Percentiles rank a stretch among this genome's conserved stretches.
Evolutionary conservation across 2,113 vertebrate species (phyloP).

Genomic region (Pardalotus punctatus): DNA sequence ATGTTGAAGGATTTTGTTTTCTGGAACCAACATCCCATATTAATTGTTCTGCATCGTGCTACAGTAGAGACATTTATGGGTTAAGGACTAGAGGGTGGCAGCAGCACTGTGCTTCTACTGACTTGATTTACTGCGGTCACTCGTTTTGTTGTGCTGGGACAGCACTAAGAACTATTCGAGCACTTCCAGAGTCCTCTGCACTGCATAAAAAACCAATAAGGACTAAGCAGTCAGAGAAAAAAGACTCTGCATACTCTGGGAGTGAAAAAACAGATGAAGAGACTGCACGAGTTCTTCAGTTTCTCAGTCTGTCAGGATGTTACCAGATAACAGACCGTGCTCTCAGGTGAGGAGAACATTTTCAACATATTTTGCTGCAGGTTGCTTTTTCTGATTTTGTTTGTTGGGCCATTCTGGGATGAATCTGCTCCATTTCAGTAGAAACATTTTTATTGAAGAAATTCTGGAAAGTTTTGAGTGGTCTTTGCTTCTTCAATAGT

Average conservation of each 20-base stretch:
- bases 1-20: slow-evolving; percentile 71
- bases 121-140: slow-evolving; percentile 85
- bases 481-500: neutral
- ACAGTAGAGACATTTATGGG: slow-evolving; percentile 79
- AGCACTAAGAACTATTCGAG: slow-evolving; percentile 84
- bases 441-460: neutral
- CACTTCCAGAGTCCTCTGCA: slow-evolving; percentile 73
- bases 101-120: slow-evolving; percentile 77
- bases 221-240: slow-evolving; percentile 82
- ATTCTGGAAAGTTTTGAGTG: neutral
- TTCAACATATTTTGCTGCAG: neutral
- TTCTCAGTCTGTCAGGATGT: slow-evolving; percentile 97
- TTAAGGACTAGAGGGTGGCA: slow-evolving; percentile 88
- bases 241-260: slow-evolving; percentile 71
- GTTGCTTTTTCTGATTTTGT: neutral
- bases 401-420: neutral
- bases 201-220: slow-evolving; percentile 73
- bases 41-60: slow-evolving; percentile 75
- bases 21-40: slow-evolving; percentile 73
- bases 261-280: slow-evolving; percentile 77
- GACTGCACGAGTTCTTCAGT: slow-evolving; percentile 82
- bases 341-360: slow-evolving; percentile 81
- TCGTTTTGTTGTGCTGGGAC: slow-evolving; percentile 85
- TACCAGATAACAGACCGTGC: slow-evolving; percentile 94
- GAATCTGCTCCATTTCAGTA: neutral